Percentiles rank a stretch among this genome's conserved stretches.
Conservation (phyloP, 2,888 invertebrate genomes). For the Dorcus parallelipipedus region DNA sequence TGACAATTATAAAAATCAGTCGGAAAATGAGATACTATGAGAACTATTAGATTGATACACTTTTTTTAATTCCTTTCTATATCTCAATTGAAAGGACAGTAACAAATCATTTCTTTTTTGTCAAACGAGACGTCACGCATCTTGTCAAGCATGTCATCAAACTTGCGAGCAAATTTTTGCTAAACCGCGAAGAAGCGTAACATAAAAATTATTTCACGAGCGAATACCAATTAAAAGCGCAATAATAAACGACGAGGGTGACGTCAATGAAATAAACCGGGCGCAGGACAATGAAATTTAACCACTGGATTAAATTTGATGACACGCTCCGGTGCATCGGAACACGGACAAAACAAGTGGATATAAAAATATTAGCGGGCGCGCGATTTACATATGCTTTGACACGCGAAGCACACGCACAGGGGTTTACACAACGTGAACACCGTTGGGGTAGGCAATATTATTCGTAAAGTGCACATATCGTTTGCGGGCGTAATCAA, state of each 20-base stretch:
- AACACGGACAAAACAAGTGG: constrained; percentile 2
- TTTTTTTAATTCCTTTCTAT: too few species aligned
- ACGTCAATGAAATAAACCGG: background rate
- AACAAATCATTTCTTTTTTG: too few species aligned
- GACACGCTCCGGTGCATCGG: background rate
- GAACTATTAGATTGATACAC: too few species aligned
- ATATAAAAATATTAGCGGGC: background rate
- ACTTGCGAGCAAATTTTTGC: too few species aligned
- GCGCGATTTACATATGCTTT: constrained; percentile 4
- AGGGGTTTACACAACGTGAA: constrained; percentile 3
- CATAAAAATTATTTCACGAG: too few species aligned
- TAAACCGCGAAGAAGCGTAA: too few species aligned
- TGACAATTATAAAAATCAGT: too few species aligned
- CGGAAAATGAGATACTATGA: too few species aligned
- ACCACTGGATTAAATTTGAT: constrained; percentile 1
- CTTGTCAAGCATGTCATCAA: too few species aligned
- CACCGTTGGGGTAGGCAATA: constrained; percentile 13
- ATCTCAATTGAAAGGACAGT: too few species aligned
- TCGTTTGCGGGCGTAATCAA: constrained; percentile 16
- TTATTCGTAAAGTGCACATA: constrained; percentile 11
- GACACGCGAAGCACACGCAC: constrained; percentile 5
- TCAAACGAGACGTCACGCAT: too few species aligned
- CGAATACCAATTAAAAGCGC: too few species aligned
- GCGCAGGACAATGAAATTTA: background rate
- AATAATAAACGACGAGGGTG: background rate